Percentiles rank a stretch among this genome's conserved stretches.
Evolutionary conservation across 2,888 invertebrate genomes (phyloP).

Genomic region (Acanthosoma haemorrhoidale): DNA sequence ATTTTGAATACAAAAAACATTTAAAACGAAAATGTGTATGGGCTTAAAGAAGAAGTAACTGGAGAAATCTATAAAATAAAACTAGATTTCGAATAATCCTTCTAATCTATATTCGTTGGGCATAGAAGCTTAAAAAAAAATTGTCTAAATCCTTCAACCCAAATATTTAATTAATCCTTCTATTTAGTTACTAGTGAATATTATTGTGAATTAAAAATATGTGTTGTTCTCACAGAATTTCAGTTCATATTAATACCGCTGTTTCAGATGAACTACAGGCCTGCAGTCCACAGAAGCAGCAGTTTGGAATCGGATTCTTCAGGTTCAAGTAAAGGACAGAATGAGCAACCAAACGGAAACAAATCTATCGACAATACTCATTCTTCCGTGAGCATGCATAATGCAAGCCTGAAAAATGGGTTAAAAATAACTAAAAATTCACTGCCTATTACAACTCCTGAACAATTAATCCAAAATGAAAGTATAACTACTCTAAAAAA

Average conservation of each 20-base stretch:
- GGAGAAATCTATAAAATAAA: too few species aligned
- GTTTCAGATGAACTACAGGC: slow-evolving; percentile 26
- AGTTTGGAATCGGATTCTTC: slow-evolving; percentile 17
- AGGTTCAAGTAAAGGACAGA: background rate
- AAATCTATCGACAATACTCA: background rate
- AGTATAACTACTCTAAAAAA: background rate
- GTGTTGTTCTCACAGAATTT: too few species aligned
- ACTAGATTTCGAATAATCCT: too few species aligned
- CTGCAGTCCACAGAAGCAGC: background rate
- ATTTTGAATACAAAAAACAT: too few species aligned
- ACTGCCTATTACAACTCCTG: background rate
- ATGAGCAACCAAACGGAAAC: background rate
- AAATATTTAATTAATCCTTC: background rate
- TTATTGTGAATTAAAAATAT: too few species aligned
- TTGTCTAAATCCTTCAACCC: background rate
- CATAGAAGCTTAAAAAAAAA: too few species aligned
- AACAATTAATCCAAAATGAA: background rate
- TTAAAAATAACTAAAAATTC: background rate
- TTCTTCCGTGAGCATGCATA: background rate
- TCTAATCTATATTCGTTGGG: too few species aligned
- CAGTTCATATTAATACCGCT: too few species aligned
- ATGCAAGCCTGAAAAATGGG: background rate
- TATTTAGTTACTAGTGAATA: background rate
- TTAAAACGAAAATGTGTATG: too few species aligned
- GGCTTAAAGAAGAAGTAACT: too few species aligned